A percentile compares a stretch with the other conserved stretches of the same genome.
Conservation (phyloP, 2,113 vertebrate genomes). For the Taurulus bubalis region DNA sequence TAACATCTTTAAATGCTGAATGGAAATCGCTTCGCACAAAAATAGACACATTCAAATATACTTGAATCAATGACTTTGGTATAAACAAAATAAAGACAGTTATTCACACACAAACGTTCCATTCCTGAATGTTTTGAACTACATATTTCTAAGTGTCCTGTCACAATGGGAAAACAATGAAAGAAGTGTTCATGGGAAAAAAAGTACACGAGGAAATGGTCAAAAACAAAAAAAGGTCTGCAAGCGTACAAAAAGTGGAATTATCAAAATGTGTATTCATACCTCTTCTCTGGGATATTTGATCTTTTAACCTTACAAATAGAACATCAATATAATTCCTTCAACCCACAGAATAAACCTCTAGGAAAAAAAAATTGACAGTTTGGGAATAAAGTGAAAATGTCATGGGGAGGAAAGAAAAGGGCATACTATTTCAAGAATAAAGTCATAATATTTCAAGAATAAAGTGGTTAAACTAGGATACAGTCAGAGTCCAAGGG, state of each 20-base stretch:
- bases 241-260: neutral
- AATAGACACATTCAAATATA: conserved; percentile 55
- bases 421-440: neutral
- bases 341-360: neutral
- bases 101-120: conserved; percentile 39
- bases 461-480: neutral
- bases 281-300: conserved; percentile 1
- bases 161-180: conserved; percentile 49
- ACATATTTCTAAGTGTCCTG: conserved; percentile 32
- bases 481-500: neutral
- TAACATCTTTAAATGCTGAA: conserved; percentile 53
- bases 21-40: conserved; percentile 55
- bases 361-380: neutral
- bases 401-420: neutral
- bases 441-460: too few relatives aligned
- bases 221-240: conserved; percentile 12
- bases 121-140: conserved; percentile 54
- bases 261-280: neutral
- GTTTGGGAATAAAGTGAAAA: neutral
- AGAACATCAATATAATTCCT: neutral
- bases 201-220: conserved; percentile 26
- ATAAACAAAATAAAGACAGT: conserved; percentile 71
- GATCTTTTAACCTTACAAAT: neutral
- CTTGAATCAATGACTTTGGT: conserved; percentile 81
- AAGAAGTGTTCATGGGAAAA: conserved; percentile 41